Evolutionary conservation across 2,888 invertebrate genomes (phyloP), one percentile per base, ranked within the genome.

Genomic region (Teleogryllus oceanicus): DNA sequence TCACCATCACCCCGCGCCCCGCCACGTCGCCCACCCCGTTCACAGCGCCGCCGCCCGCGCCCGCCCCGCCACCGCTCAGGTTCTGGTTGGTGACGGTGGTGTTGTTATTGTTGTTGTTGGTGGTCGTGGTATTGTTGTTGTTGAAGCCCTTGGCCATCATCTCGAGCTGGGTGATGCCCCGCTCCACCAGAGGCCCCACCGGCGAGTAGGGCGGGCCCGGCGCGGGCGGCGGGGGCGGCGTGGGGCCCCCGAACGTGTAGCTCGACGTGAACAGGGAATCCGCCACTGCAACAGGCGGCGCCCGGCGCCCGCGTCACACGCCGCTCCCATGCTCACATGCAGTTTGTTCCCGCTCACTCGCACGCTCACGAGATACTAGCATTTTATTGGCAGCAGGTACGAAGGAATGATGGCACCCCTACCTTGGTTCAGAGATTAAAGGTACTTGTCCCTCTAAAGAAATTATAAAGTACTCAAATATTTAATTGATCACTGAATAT

Each of bases 181-280:
- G 24, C 16, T 82, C 83, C 74, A 79, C 81, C 13, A 80, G 78
- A 76, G 81, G 77, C 76, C 92, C 91, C 83, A 91, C 90, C 2
- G 92, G 92, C 77, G 92, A 92, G 87, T 92, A 91, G 49, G 92
- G 92, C 80, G 92, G 92, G 50, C 89, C 89, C 2, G 90, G 89
- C 37, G 92, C 92, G 80, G 92, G 92, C 74, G 89, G 89, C 2
- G 89, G 90, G 20, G 90, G 89, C 81, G 92, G 92, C 78, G 92
- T 92, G 82, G 92, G 92, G 85, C 92, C 92, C 76, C 92, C 92
- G 86, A 90, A 90, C 82, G 87, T 86, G 87, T 90, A 90, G 79
- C 90, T 89, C 51, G 92, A 89, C 77, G 92, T 91, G 87, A 91
- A 92, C 84, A 92, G 87, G 83, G 92, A 92, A 88, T 92, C 92